Evolutionary conservation across 2,113 vertebrate species (phyloP), one percentile per base, ranked within the genome.

Genomic region (Spea multiplicata): DNA sequence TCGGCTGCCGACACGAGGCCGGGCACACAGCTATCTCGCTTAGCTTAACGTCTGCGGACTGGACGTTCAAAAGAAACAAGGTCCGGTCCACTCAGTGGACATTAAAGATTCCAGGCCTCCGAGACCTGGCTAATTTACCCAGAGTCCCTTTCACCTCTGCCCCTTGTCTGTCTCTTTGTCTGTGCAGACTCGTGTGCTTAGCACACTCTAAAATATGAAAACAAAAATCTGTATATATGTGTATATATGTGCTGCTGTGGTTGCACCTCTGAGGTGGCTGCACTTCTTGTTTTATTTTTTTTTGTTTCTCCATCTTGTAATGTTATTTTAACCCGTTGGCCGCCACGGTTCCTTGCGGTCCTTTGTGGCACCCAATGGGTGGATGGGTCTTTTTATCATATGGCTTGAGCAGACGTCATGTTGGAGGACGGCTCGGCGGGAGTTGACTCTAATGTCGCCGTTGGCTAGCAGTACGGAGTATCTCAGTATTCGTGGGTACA

Each of bases 81-180:
- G 70, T 73, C 77, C 70, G 77, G 77, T 79, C 77, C 62, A 79
- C 77, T 72, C 70, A 79, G 77, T 79, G 77, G 77, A 79, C 77
- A 66, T 67, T 79, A 79, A 79, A 79, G 53, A 48, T 55, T 79
- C 62, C 77, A 79, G 77, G 71, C 71, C 70, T 79, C 17, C 49
- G 62, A 79, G 70, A 55, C 77, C 77, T 79, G 77, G 77, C 77
- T 79, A 79, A 79, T 66, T 79, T 66, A 73, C 62, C 77, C 77
- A 66, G 44, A 73, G 47, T 57, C 77, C 70, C 16, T 59, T 76
- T 69, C 66, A 6, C 66, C 52, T 76, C 65, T 68, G 55, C 52
- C 64, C 48, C 64, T 44, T 76, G 74, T 76, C 74, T 69, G 62
- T 55, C 71, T 66, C 61, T 79, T 71, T 53, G 67, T 78, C 68